Conservation (phyloP, 2,113 vertebrate genomes). For the Lepisosteus osseus region DNA sequence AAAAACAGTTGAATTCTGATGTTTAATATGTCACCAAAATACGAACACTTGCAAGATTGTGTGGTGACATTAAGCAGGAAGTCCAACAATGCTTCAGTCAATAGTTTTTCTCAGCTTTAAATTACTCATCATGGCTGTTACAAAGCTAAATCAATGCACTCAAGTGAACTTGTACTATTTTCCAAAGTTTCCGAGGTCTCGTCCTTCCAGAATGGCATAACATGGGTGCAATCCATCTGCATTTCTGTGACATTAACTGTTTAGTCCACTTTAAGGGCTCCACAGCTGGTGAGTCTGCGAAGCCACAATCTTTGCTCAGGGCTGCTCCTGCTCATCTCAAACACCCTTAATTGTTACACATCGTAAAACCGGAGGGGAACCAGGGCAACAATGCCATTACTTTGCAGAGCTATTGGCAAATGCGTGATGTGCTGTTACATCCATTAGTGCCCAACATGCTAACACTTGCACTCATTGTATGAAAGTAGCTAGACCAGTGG, state of each 20-base stretch:
- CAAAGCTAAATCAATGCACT: neutral
- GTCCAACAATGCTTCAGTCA: no score
- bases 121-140: neutral
- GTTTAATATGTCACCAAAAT: no score
- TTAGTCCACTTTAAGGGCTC: conserved; percentile 2
- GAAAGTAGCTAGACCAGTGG: neutral
- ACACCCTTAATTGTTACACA: neutral
- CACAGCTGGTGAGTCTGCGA: neutral
- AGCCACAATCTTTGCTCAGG: neutral
- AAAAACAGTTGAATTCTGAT: no score
- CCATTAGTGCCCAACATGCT: neutral
- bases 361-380: neutral
- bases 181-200: neutral
- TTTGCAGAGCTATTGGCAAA: conserved; percentile 1
- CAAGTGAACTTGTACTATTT: neutral
- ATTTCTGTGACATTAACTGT: conserved; percentile 22
- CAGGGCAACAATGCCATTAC: neutral
- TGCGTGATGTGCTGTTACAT: neutral
- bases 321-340: neutral
- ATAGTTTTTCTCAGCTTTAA: neutral
- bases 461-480: neutral
- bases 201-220: conserved; percentile 10
- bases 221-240: conserved; percentile 15
- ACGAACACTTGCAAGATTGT: no score
- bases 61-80: no score